Conservation (phyloP, 1,140 invertebrate genomes). For the Battus philenor region DNA sequence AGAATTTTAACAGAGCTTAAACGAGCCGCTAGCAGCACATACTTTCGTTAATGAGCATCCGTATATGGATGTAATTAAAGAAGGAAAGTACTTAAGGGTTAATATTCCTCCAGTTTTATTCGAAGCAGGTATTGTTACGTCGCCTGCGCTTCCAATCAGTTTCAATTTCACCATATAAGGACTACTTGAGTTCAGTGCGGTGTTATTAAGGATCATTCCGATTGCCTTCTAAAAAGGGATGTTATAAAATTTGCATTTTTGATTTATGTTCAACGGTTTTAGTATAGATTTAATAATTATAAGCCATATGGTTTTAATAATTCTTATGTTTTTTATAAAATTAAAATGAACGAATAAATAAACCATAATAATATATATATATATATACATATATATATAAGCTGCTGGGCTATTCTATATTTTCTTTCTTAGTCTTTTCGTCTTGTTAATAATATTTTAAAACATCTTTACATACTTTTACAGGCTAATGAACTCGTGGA, state of each 20-base stretch:
- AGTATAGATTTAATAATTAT: too few relatives aligned
- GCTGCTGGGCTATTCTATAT: too few relatives aligned
- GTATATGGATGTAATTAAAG: constrained; percentile 57
- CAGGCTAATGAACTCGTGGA: too few relatives aligned
- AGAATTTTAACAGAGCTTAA: constrained; percentile 9
- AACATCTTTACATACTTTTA: too few relatives aligned
- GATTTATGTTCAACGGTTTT: too few relatives aligned
- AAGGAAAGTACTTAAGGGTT: constrained; percentile 30
- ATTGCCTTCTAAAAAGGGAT: neutral
- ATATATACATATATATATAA: too few relatives aligned
- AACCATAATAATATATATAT: too few relatives aligned
- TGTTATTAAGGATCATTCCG: constrained; percentile 23
- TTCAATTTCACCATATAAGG: constrained; percentile 61
- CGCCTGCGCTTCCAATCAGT: constrained; percentile 50
- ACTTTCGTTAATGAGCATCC: constrained; percentile 29
- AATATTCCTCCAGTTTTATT: constrained; percentile 33
- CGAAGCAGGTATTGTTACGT: constrained; percentile 52
- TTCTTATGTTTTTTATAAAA: too few relatives aligned
- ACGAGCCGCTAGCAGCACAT: neutral
- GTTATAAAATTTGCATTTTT: constrained; percentile 15
- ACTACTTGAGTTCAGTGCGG: constrained; percentile 30
- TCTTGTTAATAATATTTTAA: too few relatives aligned
- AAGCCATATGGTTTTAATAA: too few relatives aligned
- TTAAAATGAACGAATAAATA: too few relatives aligned
- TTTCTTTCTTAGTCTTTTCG: too few relatives aligned